Percentiles rank a stretch among this genome's conserved stretches.
Conservation (phyloP, 1,140 invertebrate species). For the Saccostrea echinata region DNA sequence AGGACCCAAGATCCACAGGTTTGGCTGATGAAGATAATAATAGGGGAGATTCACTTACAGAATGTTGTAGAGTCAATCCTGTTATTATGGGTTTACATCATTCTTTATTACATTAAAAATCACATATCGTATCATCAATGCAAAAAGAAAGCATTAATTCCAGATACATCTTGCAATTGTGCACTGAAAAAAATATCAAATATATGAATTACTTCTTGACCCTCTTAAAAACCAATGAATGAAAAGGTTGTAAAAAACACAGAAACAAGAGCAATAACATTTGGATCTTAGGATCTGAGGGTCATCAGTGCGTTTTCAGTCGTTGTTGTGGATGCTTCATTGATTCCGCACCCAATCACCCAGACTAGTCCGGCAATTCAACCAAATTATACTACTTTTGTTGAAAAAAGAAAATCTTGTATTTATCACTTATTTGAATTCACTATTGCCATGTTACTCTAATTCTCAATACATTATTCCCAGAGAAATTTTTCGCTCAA, state of each 20-base stretch:
- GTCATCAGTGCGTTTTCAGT: conserved; percentile 56
- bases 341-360: conserved; percentile 53
- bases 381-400: conserved; percentile 60
- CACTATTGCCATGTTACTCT: conserved; percentile 55
- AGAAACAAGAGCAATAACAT: conserved; percentile 55
- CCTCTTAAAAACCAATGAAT: conserved; percentile 45
- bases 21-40: not conserved
- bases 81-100: conserved; percentile 9
- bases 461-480: conserved; percentile 54
- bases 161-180: conserved; percentile 33
- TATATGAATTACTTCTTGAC: conserved; percentile 3
- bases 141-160: not conserved
- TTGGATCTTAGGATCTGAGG: conserved; percentile 48
- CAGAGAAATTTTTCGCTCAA: conserved; percentile 55
- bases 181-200: conserved; percentile 43
- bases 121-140: conserved; percentile 30
- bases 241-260: conserved; percentile 57
- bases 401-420: conserved; percentile 58
- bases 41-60: not conserved
- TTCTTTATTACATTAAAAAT: conserved; percentile 24
- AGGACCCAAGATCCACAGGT: not conserved
- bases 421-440: conserved; percentile 52
- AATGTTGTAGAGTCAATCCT: not conserved
- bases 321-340: conserved; percentile 51
- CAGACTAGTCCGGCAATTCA: conserved; percentile 52